Base-by-base conservation (phyloP, 2,113 vertebrate species). In the Perca fluviatilis region DNA sequence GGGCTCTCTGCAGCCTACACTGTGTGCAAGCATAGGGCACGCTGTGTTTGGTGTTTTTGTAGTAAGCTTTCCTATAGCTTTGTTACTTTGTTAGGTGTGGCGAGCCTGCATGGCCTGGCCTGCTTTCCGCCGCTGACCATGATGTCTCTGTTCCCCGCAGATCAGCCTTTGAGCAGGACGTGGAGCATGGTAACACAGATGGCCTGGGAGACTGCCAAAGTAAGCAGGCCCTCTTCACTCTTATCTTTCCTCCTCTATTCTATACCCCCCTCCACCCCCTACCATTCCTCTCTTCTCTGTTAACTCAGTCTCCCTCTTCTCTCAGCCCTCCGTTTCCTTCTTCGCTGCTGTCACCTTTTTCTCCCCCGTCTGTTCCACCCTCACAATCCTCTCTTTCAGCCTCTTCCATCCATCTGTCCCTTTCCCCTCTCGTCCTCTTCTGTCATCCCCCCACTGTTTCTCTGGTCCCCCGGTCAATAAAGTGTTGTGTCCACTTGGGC, bases 131-230 rank as follows among this genome's bases (percentile, higher is more conserved):
- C 63, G 91, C 90, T 95, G 87, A 91, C 91, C 91, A 85, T 88
- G 96, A 90, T 95, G 86, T 96, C 94, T 96, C 78, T 96, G 95
- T 95, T 91, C 92, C 93, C 93, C 61, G 94, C 95, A 99, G 98
- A 96, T 95, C 96, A 90, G 89, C 95, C 93, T 99, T 98, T 94
- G 98, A 99, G 93, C 98, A 99, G 95, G 98, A 99, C 94, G 90
- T 99, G 94, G 97, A 99, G 91, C 97, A 95, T 86, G 98, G 98
- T 92, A 98, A 98, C 94, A 99, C 98, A 94, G 98, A 99, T 94
- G 98, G 98, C 93, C 96, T 99, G 95, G 98, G 98, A 91, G 98
- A 99, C 95, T 99, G 98, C 97, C 98, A 99, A 96, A 99, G 98
- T 99, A 98, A 99, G 98, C 96, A 96, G 88, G 94, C 90, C 86